phyloP scores from a whole-genome alignment of 2,797 vertebrate genomes.

The Arnoldichthys spilopterus region DNA sequence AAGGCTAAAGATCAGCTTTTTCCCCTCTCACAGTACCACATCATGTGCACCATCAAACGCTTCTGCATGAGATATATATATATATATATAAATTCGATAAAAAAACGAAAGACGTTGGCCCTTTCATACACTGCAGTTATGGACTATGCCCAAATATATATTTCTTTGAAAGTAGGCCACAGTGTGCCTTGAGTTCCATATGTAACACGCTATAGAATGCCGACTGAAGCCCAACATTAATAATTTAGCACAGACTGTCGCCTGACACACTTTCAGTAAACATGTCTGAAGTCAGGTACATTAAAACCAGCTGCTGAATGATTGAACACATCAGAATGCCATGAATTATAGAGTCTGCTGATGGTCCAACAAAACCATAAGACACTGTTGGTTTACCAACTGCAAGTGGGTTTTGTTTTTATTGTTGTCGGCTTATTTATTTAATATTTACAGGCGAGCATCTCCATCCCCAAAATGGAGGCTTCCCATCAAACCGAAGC shows the following conservation, averaged over 20 bases:
- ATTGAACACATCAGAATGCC: constrained; percentile 27
- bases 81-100: too few species aligned
- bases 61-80: too few species aligned
- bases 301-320: constrained; percentile 42
- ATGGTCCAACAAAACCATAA: constrained; percentile 22
- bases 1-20: too few species aligned
- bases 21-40: too few species aligned
- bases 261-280: constrained; percentile 40
- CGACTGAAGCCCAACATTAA: constrained; percentile 34
- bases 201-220: constrained; percentile 28
- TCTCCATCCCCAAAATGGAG: constrained; percentile 12
- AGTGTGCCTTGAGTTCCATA: background rate
- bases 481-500: constrained; percentile 32
- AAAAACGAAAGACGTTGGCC: too few species aligned
- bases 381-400: constrained; percentile 5
- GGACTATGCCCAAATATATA: constrained; percentile 5
- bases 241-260: constrained; percentile 39
- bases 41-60: too few species aligned
- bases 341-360: constrained; percentile 36
- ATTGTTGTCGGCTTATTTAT: background rate
- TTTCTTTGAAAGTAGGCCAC: constrained; percentile 46
- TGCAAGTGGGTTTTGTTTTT: background rate
- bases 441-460: background rate
- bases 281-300: constrained; percentile 41
- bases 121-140: background rate